phyloP scores from a whole-genome alignment of 2,797 vertebrate genomes.

The Sebastes steindachneri region DNA sequence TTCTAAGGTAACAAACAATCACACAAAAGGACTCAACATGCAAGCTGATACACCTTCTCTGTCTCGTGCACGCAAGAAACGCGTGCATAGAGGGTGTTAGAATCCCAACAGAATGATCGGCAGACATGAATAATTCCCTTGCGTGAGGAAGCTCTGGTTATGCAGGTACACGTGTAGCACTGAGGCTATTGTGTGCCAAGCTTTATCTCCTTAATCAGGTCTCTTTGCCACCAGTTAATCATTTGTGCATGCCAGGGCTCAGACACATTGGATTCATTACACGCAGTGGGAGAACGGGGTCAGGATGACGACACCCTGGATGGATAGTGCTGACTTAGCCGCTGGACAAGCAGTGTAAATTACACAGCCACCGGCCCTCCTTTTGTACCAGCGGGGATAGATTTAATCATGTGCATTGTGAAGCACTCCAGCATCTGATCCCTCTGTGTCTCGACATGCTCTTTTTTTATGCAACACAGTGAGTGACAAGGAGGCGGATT shows the following conservation, averaged over 20 bases:
- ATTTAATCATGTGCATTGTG: conserved; percentile 37
- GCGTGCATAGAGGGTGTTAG: background rate
- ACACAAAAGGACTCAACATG: background rate
- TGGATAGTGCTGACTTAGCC: conserved; percentile 53
- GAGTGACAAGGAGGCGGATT: conserved; percentile 28
- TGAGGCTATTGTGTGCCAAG: conserved; percentile 69
- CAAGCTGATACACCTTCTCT: background rate
- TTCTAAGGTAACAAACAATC: background rate
- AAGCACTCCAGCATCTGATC: conserved; percentile 48
- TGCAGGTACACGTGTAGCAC: conserved; percentile 66
- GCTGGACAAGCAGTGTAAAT: conserved; percentile 51
- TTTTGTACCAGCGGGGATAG: conserved; percentile 26
- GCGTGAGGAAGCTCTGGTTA: conserved; percentile 67
- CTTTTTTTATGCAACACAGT: conserved; percentile 25
- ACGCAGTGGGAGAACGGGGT: conserved; percentile 64
- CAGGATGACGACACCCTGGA: conserved; percentile 54
- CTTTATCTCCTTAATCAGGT: conserved; percentile 80
- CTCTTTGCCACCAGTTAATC: conserved; percentile 76
- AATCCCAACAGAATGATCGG: conserved; percentile 17
- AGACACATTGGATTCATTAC: conserved; percentile 70
- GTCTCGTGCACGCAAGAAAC: conserved; percentile 2
- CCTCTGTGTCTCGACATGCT: conserved; percentile 48
- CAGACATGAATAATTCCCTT: conserved; percentile 56
- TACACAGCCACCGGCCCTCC: conserved; percentile 37
- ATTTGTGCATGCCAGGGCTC: conserved; percentile 74